phyloP scores from a whole-genome alignment of 2,888 invertebrate genomes.

The Cloeon dipterum region DNA sequence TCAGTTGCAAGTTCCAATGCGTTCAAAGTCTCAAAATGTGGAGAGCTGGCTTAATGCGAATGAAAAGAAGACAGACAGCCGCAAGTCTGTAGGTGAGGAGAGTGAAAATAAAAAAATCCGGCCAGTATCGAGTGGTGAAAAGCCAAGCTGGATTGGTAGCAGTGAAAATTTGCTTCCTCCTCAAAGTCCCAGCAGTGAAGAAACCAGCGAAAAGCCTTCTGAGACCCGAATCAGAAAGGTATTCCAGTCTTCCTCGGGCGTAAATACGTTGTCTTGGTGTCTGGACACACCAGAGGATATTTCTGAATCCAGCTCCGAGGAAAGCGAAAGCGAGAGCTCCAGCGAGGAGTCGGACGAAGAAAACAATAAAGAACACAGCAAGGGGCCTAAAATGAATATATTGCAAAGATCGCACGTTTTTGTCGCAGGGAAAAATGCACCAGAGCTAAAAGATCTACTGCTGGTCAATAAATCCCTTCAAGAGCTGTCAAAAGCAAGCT shows the following conservation, averaged over 20 bases:
- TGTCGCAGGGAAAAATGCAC: no score
- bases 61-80: no score
- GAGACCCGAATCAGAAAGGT: not conserved
- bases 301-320: not conserved
- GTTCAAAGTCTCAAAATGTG: no score
- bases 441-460: conserved; percentile 10
- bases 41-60: no score
- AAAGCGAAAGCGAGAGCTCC: not conserved
- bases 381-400: not conserved
- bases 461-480: no score
- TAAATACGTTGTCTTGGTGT: not conserved
- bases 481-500: not conserved
- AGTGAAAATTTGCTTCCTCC: no score
- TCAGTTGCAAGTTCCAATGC: no score
- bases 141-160: no score
- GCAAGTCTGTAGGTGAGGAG: not conserved
- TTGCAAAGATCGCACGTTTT: no score
- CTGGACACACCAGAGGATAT: not conserved
- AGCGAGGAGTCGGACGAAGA: not conserved
- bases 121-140: not conserved
- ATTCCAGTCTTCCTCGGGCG: not conserved
- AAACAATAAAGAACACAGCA: not conserved
- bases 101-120: not conserved
- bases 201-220: no score
- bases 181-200: no score